These are phyloP conservation scores for Sciurus vulgaris DNA, from an alignment of 2,797 vertebrate species.

Conservation along the genomic window DNA sequence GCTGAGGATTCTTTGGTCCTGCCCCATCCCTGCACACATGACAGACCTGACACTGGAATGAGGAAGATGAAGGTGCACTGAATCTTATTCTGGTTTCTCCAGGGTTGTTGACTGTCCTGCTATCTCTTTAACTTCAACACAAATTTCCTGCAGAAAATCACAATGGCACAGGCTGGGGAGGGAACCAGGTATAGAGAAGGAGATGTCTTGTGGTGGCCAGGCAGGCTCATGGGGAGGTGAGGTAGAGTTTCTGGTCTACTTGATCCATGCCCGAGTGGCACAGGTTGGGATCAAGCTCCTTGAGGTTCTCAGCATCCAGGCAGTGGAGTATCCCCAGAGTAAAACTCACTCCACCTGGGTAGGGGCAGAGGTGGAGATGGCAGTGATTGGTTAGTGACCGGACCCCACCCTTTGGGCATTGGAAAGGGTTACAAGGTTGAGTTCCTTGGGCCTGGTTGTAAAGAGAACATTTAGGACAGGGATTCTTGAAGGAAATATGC, in stretches of 20 bases:
- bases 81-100: conserved; percentile 83
- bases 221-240: neutral
- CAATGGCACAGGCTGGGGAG: neutral
- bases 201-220: neutral
- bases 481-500: neutral
- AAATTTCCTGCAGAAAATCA: conserved; percentile 61
- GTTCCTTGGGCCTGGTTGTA: neutral
- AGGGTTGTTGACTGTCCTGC: conserved; percentile 72
- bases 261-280: neutral
- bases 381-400: neutral
- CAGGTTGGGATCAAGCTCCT: conserved; percentile 32
- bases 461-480: neutral
- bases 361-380: neutral
- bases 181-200: neutral
- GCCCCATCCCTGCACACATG: too few relatives aligned
- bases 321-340: neutral
- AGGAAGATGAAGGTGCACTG: conserved; percentile 68
- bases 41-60: neutral
- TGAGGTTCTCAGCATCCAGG: neutral
- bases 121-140: conserved; percentile 82
- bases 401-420: neutral
- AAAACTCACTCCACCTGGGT: conserved; percentile 7
- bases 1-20: neutral
- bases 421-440: neutral
- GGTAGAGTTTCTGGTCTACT: neutral